These are phyloP conservation scores for Cheilosia soror DNA, from an alignment of 2,888 invertebrate genomes.

Conservation along the genomic window DNA sequence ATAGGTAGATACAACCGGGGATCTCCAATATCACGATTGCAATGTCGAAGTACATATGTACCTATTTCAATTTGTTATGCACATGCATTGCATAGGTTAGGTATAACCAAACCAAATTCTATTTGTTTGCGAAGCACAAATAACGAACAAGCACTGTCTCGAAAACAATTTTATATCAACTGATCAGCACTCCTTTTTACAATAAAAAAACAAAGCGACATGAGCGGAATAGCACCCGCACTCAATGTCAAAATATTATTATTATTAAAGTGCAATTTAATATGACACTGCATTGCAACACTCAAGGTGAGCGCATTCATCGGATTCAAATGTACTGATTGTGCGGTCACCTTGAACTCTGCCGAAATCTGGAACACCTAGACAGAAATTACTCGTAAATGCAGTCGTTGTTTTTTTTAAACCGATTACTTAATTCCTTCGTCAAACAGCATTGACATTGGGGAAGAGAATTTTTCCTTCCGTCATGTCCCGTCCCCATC, in stretches of 20 bases:
- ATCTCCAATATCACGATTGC: too few relatives aligned
- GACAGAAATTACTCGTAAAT: neutral
- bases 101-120: too few relatives aligned
- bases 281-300: constrained; percentile 18
- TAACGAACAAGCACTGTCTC: neutral
- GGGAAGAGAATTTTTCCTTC: constrained; percentile 7
- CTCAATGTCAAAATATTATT: neutral
- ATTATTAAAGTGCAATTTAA: constrained; percentile 9
- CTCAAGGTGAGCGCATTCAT: constrained; percentile 29
- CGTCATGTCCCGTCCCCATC: neutral
- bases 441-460: constrained; percentile 25
- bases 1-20: too few relatives aligned
- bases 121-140: too few relatives aligned
- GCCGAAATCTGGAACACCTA: constrained; percentile 18
- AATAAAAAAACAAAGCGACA: too few relatives aligned
- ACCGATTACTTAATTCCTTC: constrained; percentile 32
- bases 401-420: neutral
- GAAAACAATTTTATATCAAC: neutral
- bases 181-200: too few relatives aligned
- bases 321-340: neutral
- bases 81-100: too few relatives aligned
- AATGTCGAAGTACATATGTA: too few relatives aligned
- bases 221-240: neutral
- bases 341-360: constrained; percentile 25
- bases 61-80: too few relatives aligned